Percentiles rank a stretch among this genome's conserved stretches.
Conservation (phyloP, 2,888 invertebrate genomes). For the Orthosia incerta region DNA sequence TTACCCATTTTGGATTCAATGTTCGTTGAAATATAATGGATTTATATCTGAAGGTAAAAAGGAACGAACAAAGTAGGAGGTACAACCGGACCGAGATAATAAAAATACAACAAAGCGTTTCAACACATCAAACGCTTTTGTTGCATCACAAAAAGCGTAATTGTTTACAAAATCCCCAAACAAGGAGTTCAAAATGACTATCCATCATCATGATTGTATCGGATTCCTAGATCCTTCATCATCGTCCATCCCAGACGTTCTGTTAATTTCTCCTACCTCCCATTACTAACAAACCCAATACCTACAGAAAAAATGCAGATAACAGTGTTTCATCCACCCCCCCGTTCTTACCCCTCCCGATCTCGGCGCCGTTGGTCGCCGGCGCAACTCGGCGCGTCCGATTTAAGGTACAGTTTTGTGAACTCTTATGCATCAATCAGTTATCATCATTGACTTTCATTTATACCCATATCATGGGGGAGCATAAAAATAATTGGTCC, state of each 20-base stretch:
- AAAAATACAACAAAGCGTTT: too few species aligned
- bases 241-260: not conserved
- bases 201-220: not conserved
- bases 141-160: too few species aligned
- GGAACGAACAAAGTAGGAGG: too few species aligned
- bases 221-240: too few species aligned
- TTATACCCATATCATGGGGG: too few species aligned
- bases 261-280: not conserved
- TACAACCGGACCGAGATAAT: too few species aligned
- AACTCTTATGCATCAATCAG: constrained; percentile 80
- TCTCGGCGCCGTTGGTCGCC: constrained; percentile 89
- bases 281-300: constrained; percentile 11
- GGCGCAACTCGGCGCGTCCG: constrained; percentile 90
- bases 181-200: not conserved
- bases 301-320: constrained; percentile 61
- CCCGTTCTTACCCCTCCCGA: constrained; percentile 50
- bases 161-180: too few species aligned
- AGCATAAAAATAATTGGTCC: too few species aligned
- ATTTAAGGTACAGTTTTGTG: constrained; percentile 91
- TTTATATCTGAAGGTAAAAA: too few species aligned
- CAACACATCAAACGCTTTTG: too few species aligned
- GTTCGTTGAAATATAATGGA: too few species aligned
- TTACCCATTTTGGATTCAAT: not conserved
- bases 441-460: too few species aligned
- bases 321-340: constrained; percentile 57